Evolutionary conservation across 2,113 vertebrate species (phyloP).

Genomic region (Rhinopomastus cyanomelas): DNA sequence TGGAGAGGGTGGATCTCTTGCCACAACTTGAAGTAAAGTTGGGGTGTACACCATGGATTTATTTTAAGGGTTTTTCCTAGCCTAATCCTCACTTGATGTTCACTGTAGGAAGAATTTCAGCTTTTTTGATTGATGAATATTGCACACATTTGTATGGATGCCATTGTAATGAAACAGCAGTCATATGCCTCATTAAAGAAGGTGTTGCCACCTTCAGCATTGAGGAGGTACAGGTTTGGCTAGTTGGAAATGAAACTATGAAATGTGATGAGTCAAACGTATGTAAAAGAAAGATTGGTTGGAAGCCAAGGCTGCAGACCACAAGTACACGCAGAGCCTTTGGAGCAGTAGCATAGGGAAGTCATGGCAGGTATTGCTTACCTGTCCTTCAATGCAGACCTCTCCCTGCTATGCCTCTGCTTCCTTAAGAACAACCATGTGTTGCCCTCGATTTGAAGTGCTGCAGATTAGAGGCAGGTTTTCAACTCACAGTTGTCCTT

Average conservation of each 20-base stretch:
- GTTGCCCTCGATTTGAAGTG: neutral
- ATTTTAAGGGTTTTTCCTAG: conserved; percentile 32
- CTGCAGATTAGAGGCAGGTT: neutral
- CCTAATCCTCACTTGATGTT: conserved; percentile 4
- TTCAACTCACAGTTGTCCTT: neutral
- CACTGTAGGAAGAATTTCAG: conserved; percentile 43
- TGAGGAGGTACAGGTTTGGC: conserved; percentile 71
- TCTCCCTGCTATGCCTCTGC: neutral
- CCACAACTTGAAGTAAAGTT: neutral
- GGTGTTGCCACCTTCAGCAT: conserved; percentile 71
- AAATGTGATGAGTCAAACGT: conserved; percentile 72
- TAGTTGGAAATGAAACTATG: conserved; percentile 68
- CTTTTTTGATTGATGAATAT: conserved; percentile 59
- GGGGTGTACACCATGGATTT: neutral
- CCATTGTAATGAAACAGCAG: conserved; percentile 64
- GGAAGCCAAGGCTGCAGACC: conserved; percentile 41
- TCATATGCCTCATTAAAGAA: conserved; percentile 67
- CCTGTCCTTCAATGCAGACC: neutral
- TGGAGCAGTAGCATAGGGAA: conserved; percentile 10
- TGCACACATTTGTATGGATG: conserved; percentile 63
- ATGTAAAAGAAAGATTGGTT: conserved; percentile 27
- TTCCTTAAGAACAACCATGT: neutral
- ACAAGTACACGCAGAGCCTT: neutral
- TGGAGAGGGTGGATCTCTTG: neutral
- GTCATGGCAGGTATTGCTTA: neutral